Evolutionary conservation across 2,888 invertebrate species (phyloP).

Genomic region (Lithophane semibrunnea): DNA sequence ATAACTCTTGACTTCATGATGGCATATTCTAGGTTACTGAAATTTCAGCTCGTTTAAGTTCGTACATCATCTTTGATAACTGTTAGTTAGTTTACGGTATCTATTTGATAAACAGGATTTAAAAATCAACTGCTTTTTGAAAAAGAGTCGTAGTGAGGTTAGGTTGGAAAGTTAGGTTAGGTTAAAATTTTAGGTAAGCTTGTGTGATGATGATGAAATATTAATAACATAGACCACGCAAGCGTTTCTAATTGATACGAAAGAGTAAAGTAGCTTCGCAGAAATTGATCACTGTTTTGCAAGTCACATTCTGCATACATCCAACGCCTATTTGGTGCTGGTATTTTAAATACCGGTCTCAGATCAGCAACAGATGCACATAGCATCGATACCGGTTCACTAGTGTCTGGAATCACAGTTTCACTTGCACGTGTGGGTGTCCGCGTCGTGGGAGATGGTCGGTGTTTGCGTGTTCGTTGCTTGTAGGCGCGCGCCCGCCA

Average conservation of each 20-base stretch:
- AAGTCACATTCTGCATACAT: slow-evolving; percentile 52
- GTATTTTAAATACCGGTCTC: slow-evolving; percentile 67
- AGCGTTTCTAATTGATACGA: not conserved
- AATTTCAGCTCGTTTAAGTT: slow-evolving; percentile 1
- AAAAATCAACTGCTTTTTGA: not conserved
- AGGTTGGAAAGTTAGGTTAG: not conserved
- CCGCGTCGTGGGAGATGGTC: slow-evolving; percentile 68
- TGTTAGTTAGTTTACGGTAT: not conserved
- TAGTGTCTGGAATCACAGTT: slow-evolving; percentile 64
- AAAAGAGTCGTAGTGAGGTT: not conserved
- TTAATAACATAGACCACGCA: not conserved
- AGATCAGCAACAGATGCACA: slow-evolving; percentile 60
- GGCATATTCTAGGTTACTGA: not conserved
- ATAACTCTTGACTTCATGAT: not conserved
- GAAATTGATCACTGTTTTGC: slow-evolving; percentile 48
- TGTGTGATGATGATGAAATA: not conserved
- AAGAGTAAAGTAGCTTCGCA: slow-evolving; percentile 10
- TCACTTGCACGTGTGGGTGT: slow-evolving; percentile 68
- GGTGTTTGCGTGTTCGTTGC: slow-evolving; percentile 69
- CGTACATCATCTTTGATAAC: not conserved
- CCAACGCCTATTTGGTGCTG: slow-evolving; percentile 53
- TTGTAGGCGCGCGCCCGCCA: slow-evolving; percentile 78
- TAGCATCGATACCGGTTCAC: slow-evolving; percentile 67
- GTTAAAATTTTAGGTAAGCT: not conserved
- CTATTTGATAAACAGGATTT: not conserved